Conservation (phyloP, 30 jellyfish, hydroid and myxozoan genomes). For the Turritopsis dohrnii region DNA sequence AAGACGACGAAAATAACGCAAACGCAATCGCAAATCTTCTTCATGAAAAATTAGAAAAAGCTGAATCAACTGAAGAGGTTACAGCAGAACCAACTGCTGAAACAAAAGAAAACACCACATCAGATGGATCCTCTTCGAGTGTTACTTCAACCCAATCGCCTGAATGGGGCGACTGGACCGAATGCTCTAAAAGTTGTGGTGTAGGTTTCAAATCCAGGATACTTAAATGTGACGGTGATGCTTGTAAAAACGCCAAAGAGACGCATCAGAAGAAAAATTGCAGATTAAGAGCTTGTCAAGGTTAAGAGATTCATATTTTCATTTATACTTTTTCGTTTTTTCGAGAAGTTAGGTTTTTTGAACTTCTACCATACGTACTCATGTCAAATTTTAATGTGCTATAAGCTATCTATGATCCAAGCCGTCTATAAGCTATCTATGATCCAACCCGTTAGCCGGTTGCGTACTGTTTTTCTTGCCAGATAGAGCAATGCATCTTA, state of each 20-base stretch:
- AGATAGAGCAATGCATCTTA: too few species aligned
- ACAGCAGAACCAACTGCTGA: not conserved
- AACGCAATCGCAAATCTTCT: constrained; percentile 1
- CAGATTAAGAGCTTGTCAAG: constrained; percentile 42
- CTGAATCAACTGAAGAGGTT: not conserved
- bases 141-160: not conserved
- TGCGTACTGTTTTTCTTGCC: too few species aligned
- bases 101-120: not conserved
- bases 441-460: too few species aligned
- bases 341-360: not conserved
- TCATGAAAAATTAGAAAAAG: constrained; percentile 2
- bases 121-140: not conserved
- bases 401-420: too few species aligned
- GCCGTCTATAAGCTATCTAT: too few species aligned
- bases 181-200: constrained; percentile 57
- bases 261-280: constrained; percentile 60
- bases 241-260: constrained; percentile 35
- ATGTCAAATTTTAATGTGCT: not conserved
- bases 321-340: not conserved
- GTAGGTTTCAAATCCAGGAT: constrained; percentile 51
- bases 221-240: constrained; percentile 45
- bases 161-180: constrained; percentile 72
- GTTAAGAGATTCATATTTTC: constrained; percentile 10
- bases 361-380: not conserved
- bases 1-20: constrained; percentile 1